A percentile compares a stretch with the other conserved stretches of the same genome.
These are phyloP conservation scores for Actinia tenebrosa DNA, from an alignment of 64 coral and sea anemone genomes.

Conservation along the genomic window DNA sequence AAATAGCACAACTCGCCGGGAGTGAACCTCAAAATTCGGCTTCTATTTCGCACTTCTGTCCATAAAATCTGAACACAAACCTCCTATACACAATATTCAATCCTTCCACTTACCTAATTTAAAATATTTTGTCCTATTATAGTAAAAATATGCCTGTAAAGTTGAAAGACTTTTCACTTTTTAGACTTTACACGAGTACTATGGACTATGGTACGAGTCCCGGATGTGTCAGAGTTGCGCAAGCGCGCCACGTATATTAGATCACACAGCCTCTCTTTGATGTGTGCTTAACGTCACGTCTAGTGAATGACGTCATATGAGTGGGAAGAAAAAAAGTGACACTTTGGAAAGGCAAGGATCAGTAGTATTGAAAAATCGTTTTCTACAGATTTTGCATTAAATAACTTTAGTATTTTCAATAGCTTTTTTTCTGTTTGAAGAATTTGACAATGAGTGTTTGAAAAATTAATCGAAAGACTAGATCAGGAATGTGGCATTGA, in stretches of 20 bases:
- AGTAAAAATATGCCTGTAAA: conserved; percentile 24
- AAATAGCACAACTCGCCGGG: neutral
- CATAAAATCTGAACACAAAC: neutral
- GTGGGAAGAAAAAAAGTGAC: neutral
- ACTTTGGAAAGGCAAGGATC: too few species aligned
- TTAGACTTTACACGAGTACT: conserved; percentile 66
- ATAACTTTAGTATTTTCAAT: too few species aligned
- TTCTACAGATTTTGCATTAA: too few species aligned
- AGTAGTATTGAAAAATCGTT: too few species aligned
- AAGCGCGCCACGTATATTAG: conserved; percentile 66
- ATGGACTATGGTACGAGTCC: conserved; percentile 21
- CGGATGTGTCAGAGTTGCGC: conserved; percentile 55
- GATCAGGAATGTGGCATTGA: too few species aligned
- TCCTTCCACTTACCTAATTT: conserved; percentile 51
- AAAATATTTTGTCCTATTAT: conserved; percentile 27
- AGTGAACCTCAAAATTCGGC: neutral
- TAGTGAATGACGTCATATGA: neutral
- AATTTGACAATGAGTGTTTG: too few species aligned
- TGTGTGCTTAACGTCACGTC: neutral
- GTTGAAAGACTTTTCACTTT: conserved; percentile 17
- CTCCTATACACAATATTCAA: neutral
- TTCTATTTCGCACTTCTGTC: neutral
- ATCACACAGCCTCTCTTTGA: conserved; percentile 3
- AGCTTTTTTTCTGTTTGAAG: too few species aligned
- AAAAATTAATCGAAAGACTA: too few species aligned